Evolutionary conservation across 2,888 invertebrate species (phyloP).

Genomic region (Bugulina stolonifera): DNA sequence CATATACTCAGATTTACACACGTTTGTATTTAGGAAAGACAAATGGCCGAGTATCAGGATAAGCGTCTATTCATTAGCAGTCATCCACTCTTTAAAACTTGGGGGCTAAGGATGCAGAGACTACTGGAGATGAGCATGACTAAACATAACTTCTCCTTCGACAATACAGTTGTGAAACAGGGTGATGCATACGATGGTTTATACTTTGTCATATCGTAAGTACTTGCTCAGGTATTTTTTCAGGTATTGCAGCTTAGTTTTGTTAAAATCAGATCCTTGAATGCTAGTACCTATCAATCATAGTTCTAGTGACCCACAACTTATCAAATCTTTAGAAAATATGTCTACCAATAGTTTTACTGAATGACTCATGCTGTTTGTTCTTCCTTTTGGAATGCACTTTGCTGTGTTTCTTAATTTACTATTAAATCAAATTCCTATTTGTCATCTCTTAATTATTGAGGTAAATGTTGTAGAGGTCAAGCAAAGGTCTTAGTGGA

Average conservation of each 20-base stretch:
- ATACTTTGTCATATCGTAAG: constrained; percentile 48
- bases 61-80: constrained; percentile 45
- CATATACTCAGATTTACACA: no score
- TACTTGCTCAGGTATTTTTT: no score
- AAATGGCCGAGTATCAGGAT: constrained; percentile 47
- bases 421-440: no score
- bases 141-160: constrained; percentile 43
- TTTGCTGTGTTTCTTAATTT: no score
- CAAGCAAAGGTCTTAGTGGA: constrained; percentile 48
- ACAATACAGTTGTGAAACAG: constrained; percentile 42
- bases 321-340: no score
- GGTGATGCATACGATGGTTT: constrained; percentile 44
- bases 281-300: no score
- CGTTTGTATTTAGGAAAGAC: constrained; percentile 39
- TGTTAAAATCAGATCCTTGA: no score
- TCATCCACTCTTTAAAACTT: constrained; percentile 45
- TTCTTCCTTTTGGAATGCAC: no score
- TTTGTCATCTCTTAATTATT: constrained; percentile 43
- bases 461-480: constrained; percentile 36
- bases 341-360: no score
- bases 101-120: constrained; percentile 49
- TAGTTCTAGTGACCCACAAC: no score
- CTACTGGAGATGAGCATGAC: constrained; percentile 51
- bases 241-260: no score
- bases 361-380: no score